Evolutionary conservation across 2,113 vertebrate species (phyloP).

Genomic region (Zosterops hypoxanthus): DNA sequence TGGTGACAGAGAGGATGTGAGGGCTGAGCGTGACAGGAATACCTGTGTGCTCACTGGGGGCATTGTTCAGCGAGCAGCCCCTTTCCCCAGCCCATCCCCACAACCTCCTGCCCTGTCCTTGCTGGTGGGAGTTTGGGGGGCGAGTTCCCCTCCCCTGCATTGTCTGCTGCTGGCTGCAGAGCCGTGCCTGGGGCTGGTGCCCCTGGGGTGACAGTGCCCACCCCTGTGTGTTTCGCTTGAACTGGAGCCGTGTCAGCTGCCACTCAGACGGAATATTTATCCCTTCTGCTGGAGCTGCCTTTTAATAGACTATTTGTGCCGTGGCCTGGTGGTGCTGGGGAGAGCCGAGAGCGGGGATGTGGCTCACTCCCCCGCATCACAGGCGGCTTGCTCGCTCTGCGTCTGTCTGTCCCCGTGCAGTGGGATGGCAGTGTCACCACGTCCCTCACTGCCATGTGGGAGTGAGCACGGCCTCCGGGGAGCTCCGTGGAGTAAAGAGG

Average conservation of each 20-base stretch:
- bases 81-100: not conserved
- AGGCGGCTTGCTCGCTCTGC: fast-evolving
- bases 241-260: not conserved
- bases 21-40: not conserved
- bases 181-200: fast-evolving
- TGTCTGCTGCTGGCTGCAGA: not conserved
- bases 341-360: fast-evolving
- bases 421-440: not conserved
- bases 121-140: not conserved
- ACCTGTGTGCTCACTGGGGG: fast-evolving
- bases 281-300: constrained; percentile 22
- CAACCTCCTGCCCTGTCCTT: not conserved
- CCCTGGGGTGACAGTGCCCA: not conserved
- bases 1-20: not conserved
- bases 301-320: not conserved
- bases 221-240: fast-evolving
- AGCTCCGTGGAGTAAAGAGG: not conserved
- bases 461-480: not conserved
- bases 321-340: not conserved
- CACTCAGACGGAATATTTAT: not conserved
- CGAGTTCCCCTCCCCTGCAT: not conserved
- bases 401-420: not conserved
- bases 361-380: not conserved
- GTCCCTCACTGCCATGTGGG: not conserved
- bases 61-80: not conserved